Conservation (phyloP, 2,888 invertebrate genomes). For the Stenoptilia bipunctidactyla region DNA sequence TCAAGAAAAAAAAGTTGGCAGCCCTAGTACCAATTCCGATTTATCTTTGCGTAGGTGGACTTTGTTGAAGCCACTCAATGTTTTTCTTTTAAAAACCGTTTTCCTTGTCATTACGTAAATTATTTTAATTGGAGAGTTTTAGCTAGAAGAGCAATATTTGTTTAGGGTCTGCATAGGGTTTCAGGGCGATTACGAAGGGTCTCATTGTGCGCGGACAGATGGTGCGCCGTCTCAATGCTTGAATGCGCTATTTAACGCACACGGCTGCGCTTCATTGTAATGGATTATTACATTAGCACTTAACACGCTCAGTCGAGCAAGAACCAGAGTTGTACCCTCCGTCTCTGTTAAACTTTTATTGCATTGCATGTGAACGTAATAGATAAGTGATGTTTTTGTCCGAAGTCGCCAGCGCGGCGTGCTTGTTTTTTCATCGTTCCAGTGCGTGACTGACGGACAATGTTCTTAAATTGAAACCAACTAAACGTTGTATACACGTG, state of each 20-base stretch:
- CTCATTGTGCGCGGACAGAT: conserved; percentile 65
- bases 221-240: conserved; percentile 46
- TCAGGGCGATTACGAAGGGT: conserved; percentile 57
- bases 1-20: too few species aligned
- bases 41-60: too few species aligned
- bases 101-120: conserved; percentile 2
- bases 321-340: conserved; percentile 48
- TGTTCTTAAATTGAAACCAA: conserved; percentile 17
- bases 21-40: too few species aligned
- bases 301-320: conserved; percentile 63
- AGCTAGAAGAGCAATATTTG: conserved; percentile 41
- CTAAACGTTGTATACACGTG: conserved; percentile 34
- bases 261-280: conserved; percentile 64
- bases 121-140: not conserved
- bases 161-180: conserved; percentile 51
- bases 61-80: too few species aligned
- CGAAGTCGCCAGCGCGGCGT: conserved; percentile 17
- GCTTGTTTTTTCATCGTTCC: conserved; percentile 22
- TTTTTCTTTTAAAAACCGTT: too few species aligned
- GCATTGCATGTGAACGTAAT: conserved; percentile 36
- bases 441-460: conserved; percentile 27
- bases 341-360: conserved; percentile 44
- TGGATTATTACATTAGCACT: conserved; percentile 71
- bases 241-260: conserved; percentile 68
- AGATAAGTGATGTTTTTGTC: conserved; percentile 38